Percentiles rank a stretch among this genome's conserved stretches.
phyloP scores from a whole-genome alignment of 23 tunicate species.

The Ascidia mentula region DNA sequence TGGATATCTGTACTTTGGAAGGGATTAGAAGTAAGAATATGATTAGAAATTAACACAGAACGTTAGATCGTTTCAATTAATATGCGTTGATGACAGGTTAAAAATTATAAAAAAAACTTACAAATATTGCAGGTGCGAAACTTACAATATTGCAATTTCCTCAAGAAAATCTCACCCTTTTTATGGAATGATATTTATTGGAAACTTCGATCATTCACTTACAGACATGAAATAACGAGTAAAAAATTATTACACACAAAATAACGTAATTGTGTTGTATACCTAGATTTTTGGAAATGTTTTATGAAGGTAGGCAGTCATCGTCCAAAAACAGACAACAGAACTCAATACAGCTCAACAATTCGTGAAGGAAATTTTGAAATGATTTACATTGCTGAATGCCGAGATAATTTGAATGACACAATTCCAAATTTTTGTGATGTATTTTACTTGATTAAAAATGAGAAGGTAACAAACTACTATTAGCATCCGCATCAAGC shows the following conservation, averaged over 20 bases:
- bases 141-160: neutral
- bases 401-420: neutral
- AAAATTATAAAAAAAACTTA: no score
- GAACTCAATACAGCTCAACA: neutral
- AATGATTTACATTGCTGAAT: neutral
- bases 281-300: neutral
- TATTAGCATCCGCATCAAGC: no score
- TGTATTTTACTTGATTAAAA: neutral
- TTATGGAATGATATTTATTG: neutral
- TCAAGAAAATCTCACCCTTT: neutral
- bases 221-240: neutral
- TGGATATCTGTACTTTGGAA: no score
- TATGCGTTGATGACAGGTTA: no score
- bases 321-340: neutral
- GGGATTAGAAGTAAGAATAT: no score
- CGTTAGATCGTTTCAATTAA: no score
- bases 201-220: neutral
- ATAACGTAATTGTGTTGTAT: no score
- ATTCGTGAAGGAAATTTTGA: neutral
- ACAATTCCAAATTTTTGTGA: neutral
- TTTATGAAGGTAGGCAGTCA: neutral
- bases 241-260: no score
- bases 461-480: neutral
- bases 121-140: no score
- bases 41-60: no score